Base-by-base conservation (phyloP, 2,797 vertebrate species). In the Dallia pectoralis region DNA sequence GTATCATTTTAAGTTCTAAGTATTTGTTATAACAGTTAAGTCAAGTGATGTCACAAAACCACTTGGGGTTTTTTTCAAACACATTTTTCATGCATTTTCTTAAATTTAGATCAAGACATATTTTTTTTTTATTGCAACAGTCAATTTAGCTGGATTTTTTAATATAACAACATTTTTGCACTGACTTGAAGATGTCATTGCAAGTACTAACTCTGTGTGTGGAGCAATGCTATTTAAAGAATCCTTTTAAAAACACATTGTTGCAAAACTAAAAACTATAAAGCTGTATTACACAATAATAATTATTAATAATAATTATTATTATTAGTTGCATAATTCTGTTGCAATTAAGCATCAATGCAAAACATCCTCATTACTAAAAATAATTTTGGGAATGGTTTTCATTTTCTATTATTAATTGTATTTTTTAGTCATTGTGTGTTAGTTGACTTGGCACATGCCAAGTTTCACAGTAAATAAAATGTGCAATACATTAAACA, bases 351-450 rank as follows among this genome's bases (percentile, higher is more conserved):
- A 29, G 70, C 74, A 82, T 83, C 77, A 74, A 81, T 80, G 72
- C 63, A 84, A 81, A 86, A 83, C 67, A 47, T 4, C 33, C 44
- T 79, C 74, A n/a, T 77, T 83, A 74, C 61, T 71, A 25, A 18
- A n/a, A 76, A 62, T 67, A 47, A 69, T 73, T 67, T 68, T 56
- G 48, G 29, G 32, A 36, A 16, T 33, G 12, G 27, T 12, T n/a
- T 77, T 75, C 62, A 82, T 87, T 81, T 87, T 47, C 68, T 59
- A 59, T 82, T 64, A 74, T 84, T 75, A 86, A 89, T 76, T 80
- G 76, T 71, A 77, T 68, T 59, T 80, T n/a, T 87, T 88, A 85
- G 81, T 86, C 77, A 79, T 70, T 59, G 33, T 61, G 27, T 56
- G 56, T 81, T 79, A 78, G 64, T 62, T 82, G 72, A 78, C 76